Evolutionary conservation across 1,140 invertebrate genomes (phyloP), one percentile per base, ranked within the genome.

Genomic region (Rhopalosiphum maidis): DNA sequence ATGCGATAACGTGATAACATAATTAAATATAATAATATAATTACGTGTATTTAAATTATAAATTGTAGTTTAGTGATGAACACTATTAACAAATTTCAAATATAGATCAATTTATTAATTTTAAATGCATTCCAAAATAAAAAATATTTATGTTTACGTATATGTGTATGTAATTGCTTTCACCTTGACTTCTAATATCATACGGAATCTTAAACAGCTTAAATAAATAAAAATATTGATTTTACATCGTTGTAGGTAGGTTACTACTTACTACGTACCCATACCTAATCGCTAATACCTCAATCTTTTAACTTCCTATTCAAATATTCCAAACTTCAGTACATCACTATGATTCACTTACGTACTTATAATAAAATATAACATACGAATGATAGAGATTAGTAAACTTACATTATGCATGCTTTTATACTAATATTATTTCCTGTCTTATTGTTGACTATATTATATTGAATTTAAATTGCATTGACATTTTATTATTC

Each of bases 141-240:
- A 85, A 86, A 30, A 6, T n/a, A 86, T 18, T 46, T 23, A 46
- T 51, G 2, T 51, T 18, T n/a, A 0, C 23, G 23, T 46, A 30
- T 86, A 86, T 54, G 35, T 9, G 15, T 88, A 51, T 22, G 9
- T 25, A 37, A 54, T 43, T 41, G 18, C 0, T 90, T 90, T 90
- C 7, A 21, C 89, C 54, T 90, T 90, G 89, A 90, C 25, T 41
- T 90, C 11, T 54, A 89, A 89, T 88, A 88, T 83, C 43, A 11
- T 43, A 25, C 11, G 4, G 60, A 43, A 41, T 90, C 55, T 90
- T 35, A 25, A 88, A 51, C 9, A 51, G 46, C 51, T 51, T 35
- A 88, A 88, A 51, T 88, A 54, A 54, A 89, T 37, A 60, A 41
- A 54, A 9, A 41, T 90, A 55, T 90, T 41, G 88, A 60, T 60